Evolutionary conservation across 2,797 vertebrate species (phyloP).

Genomic region (Ceryle rudis): DNA sequence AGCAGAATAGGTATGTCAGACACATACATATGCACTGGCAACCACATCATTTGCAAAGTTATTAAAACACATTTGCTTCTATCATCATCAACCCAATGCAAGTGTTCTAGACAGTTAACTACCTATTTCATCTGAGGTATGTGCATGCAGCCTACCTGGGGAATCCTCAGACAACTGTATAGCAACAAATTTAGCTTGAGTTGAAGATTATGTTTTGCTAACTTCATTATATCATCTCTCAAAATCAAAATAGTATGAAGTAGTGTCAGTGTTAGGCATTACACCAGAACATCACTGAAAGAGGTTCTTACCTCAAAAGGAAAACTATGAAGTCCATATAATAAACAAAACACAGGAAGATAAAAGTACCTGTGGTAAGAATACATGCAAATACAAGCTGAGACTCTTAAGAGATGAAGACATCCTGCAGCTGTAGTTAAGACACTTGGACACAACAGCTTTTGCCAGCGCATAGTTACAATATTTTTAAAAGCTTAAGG

Average conservation of each 20-base stretch:
- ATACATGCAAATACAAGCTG: not conserved
- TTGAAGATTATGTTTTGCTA: not conserved
- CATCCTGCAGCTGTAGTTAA: not conserved
- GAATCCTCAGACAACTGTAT: not conserved
- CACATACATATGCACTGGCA: not conserved
- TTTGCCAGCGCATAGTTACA: not conserved
- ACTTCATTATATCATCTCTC: not conserved
- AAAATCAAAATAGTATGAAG: not conserved
- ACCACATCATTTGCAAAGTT: constrained; percentile 22
- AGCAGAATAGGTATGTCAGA: not conserved
- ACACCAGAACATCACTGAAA: not conserved
- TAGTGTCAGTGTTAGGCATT: not conserved
- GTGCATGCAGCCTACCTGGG: not conserved
- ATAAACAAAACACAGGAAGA: not conserved
- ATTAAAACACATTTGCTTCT: constrained; percentile 16
- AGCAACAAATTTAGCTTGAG: not conserved
- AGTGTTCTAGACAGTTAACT: not conserved
- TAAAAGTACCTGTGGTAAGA: not conserved
- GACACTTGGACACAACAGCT: not conserved
- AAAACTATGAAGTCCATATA: not conserved
- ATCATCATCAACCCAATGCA: not conserved
- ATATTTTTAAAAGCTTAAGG: not conserved
- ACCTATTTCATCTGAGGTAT: not conserved
- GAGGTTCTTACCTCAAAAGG: not conserved
- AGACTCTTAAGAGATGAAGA: not conserved